Evolutionary conservation across 2,113 vertebrate genomes (phyloP), one percentile per base, ranked within the genome.

Genomic region (Burhinus oedicnemus): DNA sequence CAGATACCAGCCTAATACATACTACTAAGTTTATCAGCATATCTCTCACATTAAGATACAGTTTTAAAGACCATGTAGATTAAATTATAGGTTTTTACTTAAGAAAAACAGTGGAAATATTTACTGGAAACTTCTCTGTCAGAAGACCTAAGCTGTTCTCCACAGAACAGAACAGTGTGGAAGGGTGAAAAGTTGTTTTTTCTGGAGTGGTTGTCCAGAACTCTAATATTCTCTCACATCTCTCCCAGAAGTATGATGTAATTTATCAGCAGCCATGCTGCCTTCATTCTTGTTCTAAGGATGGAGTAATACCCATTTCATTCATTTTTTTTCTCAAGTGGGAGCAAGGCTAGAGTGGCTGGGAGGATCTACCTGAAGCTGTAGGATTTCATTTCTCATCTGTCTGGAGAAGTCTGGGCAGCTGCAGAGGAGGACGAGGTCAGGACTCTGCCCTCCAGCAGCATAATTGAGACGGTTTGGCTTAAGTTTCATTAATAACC

Each of bases 401-500:
- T 76, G 6, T 64, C 62, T 87, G 79, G 65, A 77, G 57, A 55
- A 58, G 83, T 95, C 91, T 61, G 89, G 68, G 66, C 72, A 87
- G 60, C 78, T 85, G 70, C 65, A 78, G 52, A 91, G 44, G 47
- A 94, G 86, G 49, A 95, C 2, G 0, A 89, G 97, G 96, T 96
- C 90, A 93, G 64, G 62, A 45, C 61, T 89, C 49, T 82, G 85
- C 87, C 95, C 78, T 95, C 89, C 85, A 91, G 77, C 80, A 79
- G 79, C 61, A 90, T 58, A 80, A 79, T 62, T 65, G 92, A 96
- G 85, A 89, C 54, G 80, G 66, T 55, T 92, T 80, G 49, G 88
- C 78, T 97, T 80, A 10, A 81, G 47, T 97, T 97, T 97, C 92
- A 91, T 92, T 96, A 97, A 95, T 57, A 81, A 91, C 32, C 60